Evolutionary conservation across 2,113 vertebrate species (phyloP).

Genomic region (Acanthochromis polyacanthus): DNA sequence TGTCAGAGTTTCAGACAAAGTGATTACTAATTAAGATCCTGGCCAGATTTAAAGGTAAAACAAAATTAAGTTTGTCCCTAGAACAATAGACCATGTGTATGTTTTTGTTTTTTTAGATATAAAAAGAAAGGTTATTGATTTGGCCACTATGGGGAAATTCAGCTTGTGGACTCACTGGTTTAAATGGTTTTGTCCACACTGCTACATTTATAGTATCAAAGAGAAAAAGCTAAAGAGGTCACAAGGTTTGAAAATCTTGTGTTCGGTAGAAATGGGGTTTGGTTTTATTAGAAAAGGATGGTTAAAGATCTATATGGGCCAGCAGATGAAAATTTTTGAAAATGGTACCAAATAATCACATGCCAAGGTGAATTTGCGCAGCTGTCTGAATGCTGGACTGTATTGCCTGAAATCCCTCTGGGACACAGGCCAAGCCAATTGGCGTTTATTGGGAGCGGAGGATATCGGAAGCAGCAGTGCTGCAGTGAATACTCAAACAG

Average conservation of each 20-base stretch:
- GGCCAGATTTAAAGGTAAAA: too few relatives aligned
- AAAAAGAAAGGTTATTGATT: too few relatives aligned
- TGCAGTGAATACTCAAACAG: slow-evolving; percentile 24
- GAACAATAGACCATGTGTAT: too few relatives aligned
- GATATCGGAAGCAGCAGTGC: slow-evolving; percentile 2
- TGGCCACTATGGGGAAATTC: too few relatives aligned
- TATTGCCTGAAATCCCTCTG: slow-evolving; percentile 24
- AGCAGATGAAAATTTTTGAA: slow-evolving; percentile 4
- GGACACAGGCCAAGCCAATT: slow-evolving; percentile 32
- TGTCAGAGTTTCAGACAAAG: too few relatives aligned
- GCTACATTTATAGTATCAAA: not conserved
- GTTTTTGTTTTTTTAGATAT: too few relatives aligned
- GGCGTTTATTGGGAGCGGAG: slow-evolving; percentile 21
- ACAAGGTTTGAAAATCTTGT: not conserved
- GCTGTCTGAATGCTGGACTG: slow-evolving; percentile 31
- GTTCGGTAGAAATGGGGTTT: not conserved
- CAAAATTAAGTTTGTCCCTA: too few relatives aligned
- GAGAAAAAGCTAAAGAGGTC: not conserved
- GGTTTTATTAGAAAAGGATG: not conserved
- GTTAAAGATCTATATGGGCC: not conserved
- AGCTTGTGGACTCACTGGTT: too few relatives aligned
- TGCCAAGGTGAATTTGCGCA: slow-evolving; percentile 33
- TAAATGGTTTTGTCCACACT: not conserved
- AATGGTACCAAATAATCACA: slow-evolving; percentile 30
- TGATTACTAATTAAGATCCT: too few relatives aligned